These are phyloP conservation scores for Caenorhabditis sp. DNA, from an alignment of 2,888 invertebrate genomes.

Conservation along the genomic window DNA sequence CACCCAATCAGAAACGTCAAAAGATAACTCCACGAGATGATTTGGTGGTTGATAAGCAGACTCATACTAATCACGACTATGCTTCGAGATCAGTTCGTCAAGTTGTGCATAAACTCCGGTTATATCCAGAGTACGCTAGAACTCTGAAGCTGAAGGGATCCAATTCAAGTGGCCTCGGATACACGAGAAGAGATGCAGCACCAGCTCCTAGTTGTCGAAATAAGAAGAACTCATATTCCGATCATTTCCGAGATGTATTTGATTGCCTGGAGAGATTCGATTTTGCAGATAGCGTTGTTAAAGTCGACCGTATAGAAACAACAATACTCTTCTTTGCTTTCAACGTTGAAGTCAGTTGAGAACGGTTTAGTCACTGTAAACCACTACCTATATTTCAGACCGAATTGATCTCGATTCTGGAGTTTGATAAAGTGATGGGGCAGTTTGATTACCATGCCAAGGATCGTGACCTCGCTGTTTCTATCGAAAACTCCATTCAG, in stretches of 20 bases:
- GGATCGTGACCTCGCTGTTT: conserved; percentile 7
- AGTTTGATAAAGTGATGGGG: neutral
- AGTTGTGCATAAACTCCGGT: neutral
- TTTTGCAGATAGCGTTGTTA: neutral
- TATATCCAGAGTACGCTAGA: neutral
- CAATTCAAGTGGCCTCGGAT: neutral
- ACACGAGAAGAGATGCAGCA: neutral
- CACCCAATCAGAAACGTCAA: neutral
- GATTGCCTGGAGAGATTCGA: neutral
- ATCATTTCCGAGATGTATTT: conserved; percentile 1
- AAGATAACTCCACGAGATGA: neutral
- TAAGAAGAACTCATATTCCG: neutral
- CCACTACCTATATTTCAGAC: neutral
- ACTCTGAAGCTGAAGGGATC: neutral
- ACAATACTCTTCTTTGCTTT: conserved; percentile 8
- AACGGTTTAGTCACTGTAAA: neutral
- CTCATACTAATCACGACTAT: neutral
- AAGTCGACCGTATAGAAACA: neutral
- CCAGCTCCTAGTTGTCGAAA: neutral
- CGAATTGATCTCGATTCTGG: neutral
- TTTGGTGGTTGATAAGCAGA: neutral
- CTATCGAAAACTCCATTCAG: conserved; percentile 6
- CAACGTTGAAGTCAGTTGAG: conserved; percentile 16
- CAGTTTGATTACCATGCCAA: conserved; percentile 21
- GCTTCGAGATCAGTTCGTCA: neutral